Evolutionary conservation across 1,140 invertebrate genomes (phyloP).

Genomic region (Pseudomyrmex concolor): DNA sequence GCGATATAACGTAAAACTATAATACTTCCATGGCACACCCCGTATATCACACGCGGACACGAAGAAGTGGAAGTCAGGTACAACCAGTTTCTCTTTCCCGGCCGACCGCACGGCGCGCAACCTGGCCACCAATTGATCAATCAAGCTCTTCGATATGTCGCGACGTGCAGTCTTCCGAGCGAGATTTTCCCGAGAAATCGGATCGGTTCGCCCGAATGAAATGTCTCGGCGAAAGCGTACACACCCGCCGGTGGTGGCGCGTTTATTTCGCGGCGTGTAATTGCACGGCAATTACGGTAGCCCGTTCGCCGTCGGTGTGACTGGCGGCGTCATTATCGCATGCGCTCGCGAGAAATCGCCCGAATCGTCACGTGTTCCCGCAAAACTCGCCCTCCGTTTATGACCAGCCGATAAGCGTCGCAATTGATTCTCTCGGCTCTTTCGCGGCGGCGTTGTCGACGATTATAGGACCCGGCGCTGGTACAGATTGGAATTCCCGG

Average conservation of each 20-base stretch:
- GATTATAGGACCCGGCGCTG: background rate
- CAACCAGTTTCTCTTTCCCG: conserved; percentile 61
- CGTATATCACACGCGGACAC: conserved; percentile 9
- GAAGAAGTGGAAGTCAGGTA: conserved; percentile 61
- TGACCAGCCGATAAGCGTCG: conserved; percentile 10
- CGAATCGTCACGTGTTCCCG: conserved; percentile 42
- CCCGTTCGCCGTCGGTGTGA: conserved; percentile 5
- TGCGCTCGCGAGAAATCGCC: conserved; percentile 40
- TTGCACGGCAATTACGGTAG: conserved; percentile 61
- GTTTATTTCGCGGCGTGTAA: conserved; percentile 52
- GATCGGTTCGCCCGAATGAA: conserved; percentile 2
- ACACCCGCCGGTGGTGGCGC: conserved; percentile 19
- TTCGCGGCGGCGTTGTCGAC: background rate
- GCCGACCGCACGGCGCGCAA: conserved; percentile 53
- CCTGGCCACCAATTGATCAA: conserved; percentile 69
- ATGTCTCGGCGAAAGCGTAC: conserved; percentile 39
- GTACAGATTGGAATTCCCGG: conserved; percentile 42
- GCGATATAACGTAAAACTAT: conserved; percentile 1
- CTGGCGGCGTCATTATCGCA: conserved; percentile 58
- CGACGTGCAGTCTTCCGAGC: conserved; percentile 1
- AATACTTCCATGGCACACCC: background rate
- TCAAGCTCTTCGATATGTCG: conserved; percentile 54
- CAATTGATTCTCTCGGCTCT: conserved; percentile 34
- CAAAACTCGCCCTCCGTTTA: conserved; percentile 33
- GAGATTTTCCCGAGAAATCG: conserved; percentile 63